A percentile compares a stretch with the other conserved stretches of the same genome.
These are phyloP conservation scores for Siderastrea radians DNA, from an alignment of 92 coral and sea anemone genomes.

Conservation along the genomic window DNA sequence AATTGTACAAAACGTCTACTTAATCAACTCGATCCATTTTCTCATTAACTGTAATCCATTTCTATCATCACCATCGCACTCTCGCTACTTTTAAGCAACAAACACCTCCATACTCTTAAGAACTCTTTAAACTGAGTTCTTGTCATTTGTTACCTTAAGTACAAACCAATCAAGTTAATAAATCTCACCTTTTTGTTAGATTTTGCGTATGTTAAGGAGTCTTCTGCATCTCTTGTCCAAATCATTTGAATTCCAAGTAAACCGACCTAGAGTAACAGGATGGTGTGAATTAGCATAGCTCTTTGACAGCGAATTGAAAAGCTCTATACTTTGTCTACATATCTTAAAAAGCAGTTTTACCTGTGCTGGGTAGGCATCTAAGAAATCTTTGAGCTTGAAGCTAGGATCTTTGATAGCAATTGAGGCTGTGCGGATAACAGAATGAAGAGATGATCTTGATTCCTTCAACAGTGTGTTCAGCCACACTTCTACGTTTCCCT, in stretches of 20 bases:
- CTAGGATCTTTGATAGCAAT: slow-evolving; percentile 93
- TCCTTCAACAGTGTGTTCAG: slow-evolving; percentile 80
- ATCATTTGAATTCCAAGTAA: slow-evolving; percentile 98
- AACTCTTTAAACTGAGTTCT: too few relatives aligned
- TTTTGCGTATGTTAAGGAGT: slow-evolving; percentile 90
- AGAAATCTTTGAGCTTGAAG: slow-evolving; percentile 93
- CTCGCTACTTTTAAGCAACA: too few relatives aligned
- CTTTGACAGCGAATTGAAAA: background rate
- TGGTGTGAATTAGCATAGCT: background rate
- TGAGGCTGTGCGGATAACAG: slow-evolving; percentile 95
- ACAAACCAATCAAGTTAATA: too few relatives aligned
- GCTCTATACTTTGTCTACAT: too few relatives aligned
- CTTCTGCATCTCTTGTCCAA: slow-evolving; percentile 99
- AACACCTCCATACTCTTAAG: too few relatives aligned
- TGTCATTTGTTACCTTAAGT: too few relatives aligned
- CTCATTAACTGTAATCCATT: too few relatives aligned
- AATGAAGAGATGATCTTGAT: slow-evolving; percentile 84
- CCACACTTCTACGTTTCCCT: slow-evolving; percentile 99
- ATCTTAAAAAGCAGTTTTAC: slow-evolving; percentile 21
- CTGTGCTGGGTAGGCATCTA: slow-evolving; percentile 97
- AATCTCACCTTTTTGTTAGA: slow-evolving; percentile 92
- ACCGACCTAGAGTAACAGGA: slow-evolving; percentile 78
- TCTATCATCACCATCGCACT: too few relatives aligned
- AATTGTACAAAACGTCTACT: too few relatives aligned
- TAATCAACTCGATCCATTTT: too few relatives aligned